Evolutionary conservation across 2,113 vertebrate genomes (phyloP).

Genomic region (Elephas maximus): DNA sequence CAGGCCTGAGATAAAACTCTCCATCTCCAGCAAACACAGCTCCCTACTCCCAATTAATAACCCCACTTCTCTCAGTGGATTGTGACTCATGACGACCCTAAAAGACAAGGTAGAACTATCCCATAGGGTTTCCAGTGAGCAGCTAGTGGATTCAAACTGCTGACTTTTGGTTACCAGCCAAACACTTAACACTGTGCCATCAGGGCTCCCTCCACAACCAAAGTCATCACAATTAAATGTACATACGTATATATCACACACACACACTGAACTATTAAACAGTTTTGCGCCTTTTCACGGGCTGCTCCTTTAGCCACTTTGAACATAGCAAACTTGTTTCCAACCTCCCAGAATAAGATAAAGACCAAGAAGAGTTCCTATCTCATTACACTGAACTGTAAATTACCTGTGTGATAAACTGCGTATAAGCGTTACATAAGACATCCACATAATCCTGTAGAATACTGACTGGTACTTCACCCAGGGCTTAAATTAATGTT

Average conservation of each 20-base stretch:
- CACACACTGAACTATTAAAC: not conserved
- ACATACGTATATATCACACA: no score
- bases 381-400: not conserved
- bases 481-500: not conserved
- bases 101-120: no score
- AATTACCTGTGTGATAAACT: not conserved
- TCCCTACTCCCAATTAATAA: no score
- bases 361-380: not conserved
- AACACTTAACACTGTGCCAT: no score
- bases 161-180: no score
- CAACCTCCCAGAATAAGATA: not conserved
- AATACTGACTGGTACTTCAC: not conserved
- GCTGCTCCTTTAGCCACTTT: no score
- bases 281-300: rapidly evolving
- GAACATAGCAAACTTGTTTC: no score
- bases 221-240: not conserved
- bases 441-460: not conserved
- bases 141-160: no score
- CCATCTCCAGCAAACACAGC: not conserved
- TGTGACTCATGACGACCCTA: no score
- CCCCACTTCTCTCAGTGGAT: no score
- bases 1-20: not conserved
- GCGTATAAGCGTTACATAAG: not conserved
- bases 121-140: no score
- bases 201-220: not conserved